These are phyloP conservation scores for Gephyroberyx darwinii DNA, from an alignment of 2,797 vertebrate genomes.

Conservation along the genomic window DNA sequence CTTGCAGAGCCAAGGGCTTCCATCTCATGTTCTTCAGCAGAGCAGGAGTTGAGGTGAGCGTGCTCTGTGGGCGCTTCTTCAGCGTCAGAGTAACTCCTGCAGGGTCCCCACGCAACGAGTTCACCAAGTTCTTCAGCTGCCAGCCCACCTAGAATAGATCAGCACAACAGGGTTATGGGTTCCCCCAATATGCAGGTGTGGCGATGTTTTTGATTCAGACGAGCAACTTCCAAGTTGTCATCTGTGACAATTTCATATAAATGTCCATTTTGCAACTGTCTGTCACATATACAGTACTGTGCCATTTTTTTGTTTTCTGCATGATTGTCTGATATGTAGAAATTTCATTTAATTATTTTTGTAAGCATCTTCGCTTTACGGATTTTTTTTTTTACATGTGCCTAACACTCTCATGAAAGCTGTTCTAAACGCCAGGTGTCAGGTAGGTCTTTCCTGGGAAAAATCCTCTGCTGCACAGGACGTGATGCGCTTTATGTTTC, in stretches of 20 bases:
- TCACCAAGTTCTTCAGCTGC: conserved; percentile 94
- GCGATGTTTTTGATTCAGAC: conserved; percentile 2
- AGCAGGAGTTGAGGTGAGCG: conserved; percentile 90
- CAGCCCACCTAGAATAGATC: conserved; percentile 86
- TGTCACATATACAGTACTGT: too few relatives aligned
- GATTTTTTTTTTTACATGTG: too few relatives aligned
- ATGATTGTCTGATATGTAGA: too few relatives aligned
- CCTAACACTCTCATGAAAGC: too few relatives aligned
- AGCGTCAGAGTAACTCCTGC: conserved; percentile 90
- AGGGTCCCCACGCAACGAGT: conserved; percentile 89
- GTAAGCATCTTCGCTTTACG: too few relatives aligned
- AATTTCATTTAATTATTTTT: too few relatives aligned
- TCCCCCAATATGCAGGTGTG: conserved; percentile 10
- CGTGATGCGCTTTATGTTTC: too few relatives aligned
- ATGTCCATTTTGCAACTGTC: too few relatives aligned
- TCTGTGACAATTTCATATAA: not conserved
- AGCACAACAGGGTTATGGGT: conserved; percentile 20
- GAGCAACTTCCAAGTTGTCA: not conserved
- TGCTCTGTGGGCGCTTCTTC: conserved; percentile 93
- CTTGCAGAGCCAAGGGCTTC: conserved; percentile 92
- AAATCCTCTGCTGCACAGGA: too few relatives aligned
- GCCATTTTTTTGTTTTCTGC: too few relatives aligned
- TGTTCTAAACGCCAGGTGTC: too few relatives aligned
- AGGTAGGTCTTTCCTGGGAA: too few relatives aligned
- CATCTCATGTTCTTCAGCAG: conserved; percentile 94